Base-by-base conservation (phyloP, 2,888 invertebrate species). In the Clivina fossor region DNA sequence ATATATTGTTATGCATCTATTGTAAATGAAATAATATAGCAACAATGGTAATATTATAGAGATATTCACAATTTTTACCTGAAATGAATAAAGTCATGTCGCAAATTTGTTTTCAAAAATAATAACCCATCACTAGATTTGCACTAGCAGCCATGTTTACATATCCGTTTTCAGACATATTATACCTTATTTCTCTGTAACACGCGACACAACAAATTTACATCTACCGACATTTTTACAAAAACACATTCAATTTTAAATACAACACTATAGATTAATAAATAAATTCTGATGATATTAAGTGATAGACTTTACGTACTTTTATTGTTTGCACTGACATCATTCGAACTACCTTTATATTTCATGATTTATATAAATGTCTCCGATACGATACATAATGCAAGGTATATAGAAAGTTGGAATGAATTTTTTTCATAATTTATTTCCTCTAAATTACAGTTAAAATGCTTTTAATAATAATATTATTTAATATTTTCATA, bases 141-240 rank as follows among this genome's bases (percentile, higher is more conserved):
- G 33, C 37, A 53, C 40, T 44, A 53, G 53, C 53, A 53, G 53
- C 53, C 53, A 53, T 53, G 53, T 53, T 53, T 44, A 53, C 37
- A 44, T 44, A 53, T 44, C 24, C 33, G 24, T 53, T 33, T 24
- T 35, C 26, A 40, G 19, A 40, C 40, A 53, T 30, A 40, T 40
- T 49, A 48, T 35, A 19, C 38, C 30, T 44, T 19, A 22, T 44
- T 44, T 32, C 24, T 26, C 35, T 35, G 35, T 18, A 18, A 26
- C 24, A 24, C 35, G 19, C 26, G 19, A 26, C 18, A 37, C 22
- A 44, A 44, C 19, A 53, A 43, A 37, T 28, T 16, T 35, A n/a
- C 37, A 44, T 26, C 13, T 8, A 41, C 35, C 44, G 8, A 35
- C 44, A 53, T 53, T 53, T 37, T 53, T 16, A 26, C 22, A 26